Base-by-base conservation (phyloP, 2,113 vertebrate species). In the Sciurus niger region DNA sequence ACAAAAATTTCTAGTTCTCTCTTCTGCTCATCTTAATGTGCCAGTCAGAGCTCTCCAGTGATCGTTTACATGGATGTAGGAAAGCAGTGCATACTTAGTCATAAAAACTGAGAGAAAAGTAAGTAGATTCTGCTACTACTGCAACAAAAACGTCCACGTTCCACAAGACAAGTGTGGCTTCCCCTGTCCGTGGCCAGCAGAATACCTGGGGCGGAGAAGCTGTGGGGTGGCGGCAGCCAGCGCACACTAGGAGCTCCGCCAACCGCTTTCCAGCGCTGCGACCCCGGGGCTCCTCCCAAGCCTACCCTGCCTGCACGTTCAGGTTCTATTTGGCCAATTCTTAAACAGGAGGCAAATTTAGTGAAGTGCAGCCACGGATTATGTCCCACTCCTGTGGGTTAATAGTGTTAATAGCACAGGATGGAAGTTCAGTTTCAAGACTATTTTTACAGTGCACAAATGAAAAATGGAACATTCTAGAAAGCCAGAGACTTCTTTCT, bases 261-360 rank as follows among this genome's bases (percentile, higher is more conserved):
- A 65, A 40, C 0, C 0, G 0, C 4, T 48, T 51, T 34, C 20
- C 16, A 3, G n/a, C 2, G 25, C 43, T 6, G 8, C 0, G 8
- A 8, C 34, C 24, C n/a, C 18, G 34, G 72, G 28, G 24, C 4
- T 0, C 37, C 11, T 9, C 37, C 70, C 51, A 48, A 51, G 58
- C 20, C 4, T 0, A 2, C 34, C 22, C 7, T 0, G 24, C 1
- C 1, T 0, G 0, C 55, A 40, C 40, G 6, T 16, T 46, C 37
- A 0, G 0, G 5, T n/a, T 80, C 46, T 17, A 1, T 65, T 67
- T 34, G 20, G 2, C 40, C 24, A 58, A 4, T 48, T n/a, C 55
- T 89, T 79, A 48, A 51, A 51, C 0, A 0, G 7, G 5, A 3
- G 14, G 11, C 0, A 34, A 60, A 68, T 76, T 80, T 28, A 78